These are phyloP conservation scores for Tetragonula clypearis DNA, from an alignment of 1,140 invertebrate genomes.

Conservation along the genomic window DNA sequence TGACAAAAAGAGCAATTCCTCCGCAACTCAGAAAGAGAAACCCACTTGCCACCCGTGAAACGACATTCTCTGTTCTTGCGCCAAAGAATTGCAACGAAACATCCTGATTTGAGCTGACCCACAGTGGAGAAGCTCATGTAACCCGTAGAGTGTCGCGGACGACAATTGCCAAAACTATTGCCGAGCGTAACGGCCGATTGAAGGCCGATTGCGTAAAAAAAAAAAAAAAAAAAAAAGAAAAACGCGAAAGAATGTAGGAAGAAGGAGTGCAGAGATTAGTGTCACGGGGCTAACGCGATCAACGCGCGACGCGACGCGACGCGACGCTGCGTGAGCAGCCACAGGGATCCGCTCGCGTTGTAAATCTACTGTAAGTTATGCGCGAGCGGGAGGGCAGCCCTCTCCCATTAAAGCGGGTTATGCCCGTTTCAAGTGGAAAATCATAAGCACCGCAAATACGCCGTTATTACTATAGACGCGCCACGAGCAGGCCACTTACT, in stretches of 20 bases:
- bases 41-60: neutral
- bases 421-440: slow-evolving; percentile 77
- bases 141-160: neutral
- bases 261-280: slow-evolving; percentile 45
- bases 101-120: neutral
- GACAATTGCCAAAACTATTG: slow-evolving; percentile 35
- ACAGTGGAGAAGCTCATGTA: neutral
- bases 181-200: slow-evolving; percentile 57
- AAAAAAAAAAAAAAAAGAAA: slow-evolving; percentile 22
- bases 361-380: slow-evolving; percentile 72
- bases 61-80: neutral
- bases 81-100: neutral
- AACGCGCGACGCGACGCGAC: slow-evolving; percentile 25
- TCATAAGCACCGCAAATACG: slow-evolving; percentile 75
- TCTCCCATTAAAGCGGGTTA: slow-evolving; percentile 74
- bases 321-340: slow-evolving; percentile 26
- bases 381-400: slow-evolving; percentile 59
- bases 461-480: slow-evolving; percentile 73
- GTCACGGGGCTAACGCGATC: slow-evolving; percentile 64
- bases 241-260: slow-evolving; percentile 4
- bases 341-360: slow-evolving; percentile 37
- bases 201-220: slow-evolving; percentile 42
- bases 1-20: neutral
- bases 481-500: slow-evolving; percentile 74
- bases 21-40: neutral